A percentile compares a stretch with the other conserved stretches of the same genome.
Conservation (phyloP, 2,797 vertebrate genomes). For the Helicolenus hilgendorfi region DNA sequence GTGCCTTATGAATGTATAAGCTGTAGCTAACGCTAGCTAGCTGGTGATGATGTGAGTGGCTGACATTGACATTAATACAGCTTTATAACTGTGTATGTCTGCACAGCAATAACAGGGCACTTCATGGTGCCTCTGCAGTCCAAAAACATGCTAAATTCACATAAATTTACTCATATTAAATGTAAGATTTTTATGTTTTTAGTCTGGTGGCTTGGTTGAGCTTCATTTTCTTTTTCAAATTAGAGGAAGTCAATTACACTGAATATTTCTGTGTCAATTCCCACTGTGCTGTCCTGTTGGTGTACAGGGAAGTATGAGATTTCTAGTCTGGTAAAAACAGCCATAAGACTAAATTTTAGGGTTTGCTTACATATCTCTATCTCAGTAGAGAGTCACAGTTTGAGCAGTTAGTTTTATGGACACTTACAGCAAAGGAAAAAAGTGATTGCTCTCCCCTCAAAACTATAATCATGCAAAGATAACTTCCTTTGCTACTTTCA, state of each 20-base stretch:
- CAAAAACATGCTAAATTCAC: background rate
- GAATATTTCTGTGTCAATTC: background rate
- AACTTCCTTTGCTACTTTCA: slow-evolving; percentile 39
- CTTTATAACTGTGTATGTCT: background rate
- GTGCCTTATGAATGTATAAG: slow-evolving; percentile 43
- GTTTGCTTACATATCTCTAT: background rate
- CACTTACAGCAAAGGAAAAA: background rate
- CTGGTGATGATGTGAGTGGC: slow-evolving; percentile 37
- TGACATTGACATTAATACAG: slow-evolving; percentile 15
- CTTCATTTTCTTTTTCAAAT: background rate
- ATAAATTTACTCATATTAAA: background rate
- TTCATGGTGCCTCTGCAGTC: background rate
- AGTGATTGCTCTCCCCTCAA: background rate
- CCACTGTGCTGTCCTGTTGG: background rate
- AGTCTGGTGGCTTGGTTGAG: background rate
- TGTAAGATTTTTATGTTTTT: background rate
- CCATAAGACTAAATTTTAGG: background rate
- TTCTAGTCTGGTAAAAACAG: background rate
- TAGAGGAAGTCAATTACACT: background rate
- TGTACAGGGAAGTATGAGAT: background rate
- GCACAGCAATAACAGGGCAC: background rate
- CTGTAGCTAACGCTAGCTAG: slow-evolving; percentile 68
- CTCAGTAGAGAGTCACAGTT: background rate
- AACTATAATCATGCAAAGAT: slow-evolving; percentile 19
- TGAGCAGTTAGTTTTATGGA: background rate